Evolutionary conservation across 2,797 vertebrate species (phyloP).

Genomic region (Eurystomus glaucurus): DNA sequence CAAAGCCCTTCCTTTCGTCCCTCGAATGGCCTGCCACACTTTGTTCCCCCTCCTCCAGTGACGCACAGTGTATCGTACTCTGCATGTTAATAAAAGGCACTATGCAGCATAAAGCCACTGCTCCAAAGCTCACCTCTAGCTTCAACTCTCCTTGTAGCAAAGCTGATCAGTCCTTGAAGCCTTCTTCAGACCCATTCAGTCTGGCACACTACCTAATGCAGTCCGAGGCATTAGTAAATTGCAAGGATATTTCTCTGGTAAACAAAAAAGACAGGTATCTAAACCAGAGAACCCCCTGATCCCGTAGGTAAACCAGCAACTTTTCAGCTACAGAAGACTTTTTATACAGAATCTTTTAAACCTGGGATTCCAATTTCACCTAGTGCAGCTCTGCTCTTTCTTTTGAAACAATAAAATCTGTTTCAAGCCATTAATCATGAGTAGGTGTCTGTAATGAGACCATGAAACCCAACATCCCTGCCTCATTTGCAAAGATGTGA

Average conservation of each 20-base stretch:
- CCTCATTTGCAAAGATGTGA: slow-evolving; percentile 5
- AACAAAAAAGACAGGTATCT: background rate
- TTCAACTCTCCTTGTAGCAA: slow-evolving; percentile 49
- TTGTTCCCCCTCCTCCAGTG: background rate
- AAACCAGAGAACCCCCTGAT: background rate
- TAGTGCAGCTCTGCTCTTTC: background rate
- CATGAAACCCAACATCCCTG: slow-evolving; percentile 10
- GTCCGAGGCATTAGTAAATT: background rate
- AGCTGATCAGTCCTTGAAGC: slow-evolving; percentile 55
- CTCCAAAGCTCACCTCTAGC: slow-evolving; percentile 54
- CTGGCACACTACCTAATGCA: slow-evolving; percentile 30
- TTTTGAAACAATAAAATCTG: slow-evolving; percentile 21
- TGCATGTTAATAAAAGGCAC: slow-evolving; percentile 46
- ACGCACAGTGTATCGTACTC: slow-evolving; percentile 1
- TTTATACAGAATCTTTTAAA: background rate
- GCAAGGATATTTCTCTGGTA: background rate
- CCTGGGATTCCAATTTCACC: background rate
- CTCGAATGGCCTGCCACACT: background rate
- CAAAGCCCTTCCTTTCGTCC: slow-evolving; percentile 8
- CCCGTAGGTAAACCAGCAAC: background rate
- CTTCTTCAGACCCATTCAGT: slow-evolving; percentile 47
- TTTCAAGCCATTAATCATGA: slow-evolving; percentile 57
- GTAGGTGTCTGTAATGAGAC: slow-evolving; percentile 34
- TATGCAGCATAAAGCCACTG: slow-evolving; percentile 43
- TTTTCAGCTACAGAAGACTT: background rate